Evolutionary conservation across 2,113 vertebrate genomes (phyloP), one percentile per base, ranked within the genome.

Genomic region (Syngnathoides biaculeatus): DNA sequence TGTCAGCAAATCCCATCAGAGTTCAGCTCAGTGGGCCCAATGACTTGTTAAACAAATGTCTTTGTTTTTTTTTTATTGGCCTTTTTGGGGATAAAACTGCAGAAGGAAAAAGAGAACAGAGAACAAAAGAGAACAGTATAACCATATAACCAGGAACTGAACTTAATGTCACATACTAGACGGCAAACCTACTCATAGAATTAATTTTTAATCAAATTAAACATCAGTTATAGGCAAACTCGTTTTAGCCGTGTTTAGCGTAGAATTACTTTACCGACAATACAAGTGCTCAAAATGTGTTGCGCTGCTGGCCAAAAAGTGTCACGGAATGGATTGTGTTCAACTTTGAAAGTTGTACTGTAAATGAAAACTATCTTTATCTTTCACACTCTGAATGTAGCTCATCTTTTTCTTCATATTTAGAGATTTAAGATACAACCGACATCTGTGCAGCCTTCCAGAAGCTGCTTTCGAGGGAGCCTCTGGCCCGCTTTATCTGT

Each of bases 381-480:
- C 22, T 59, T 17, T 15, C 14, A 19, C 26, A 14, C 52, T 53
- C 26, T 1, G 24, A 55, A 30, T 30, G 55, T 57, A 19, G 26
- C 26, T 71, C n/a, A n/a, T n/a, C 47, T 63, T 42, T 61, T 22
- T 20, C 75, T 69, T 74, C 48, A 47, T 70, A 76, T 84, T 74
- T 79, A 97, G 96, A 76, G 92, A 93, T 78, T 87, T 98, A 45
- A 95, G 92, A 79, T 92, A 92, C 83, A 98, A 98, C 60, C 85
- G 66, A 62, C 84, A 89, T 69, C 94, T 98, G 35, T 80, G 83
- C 64, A 53, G 85, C 80, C 95, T 98, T 48, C 91, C 95, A 65
- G 86, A 92, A 0, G 89, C 92, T 8, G 95, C 95, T 64, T 93
- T 98, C 78, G 88, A 79, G 80, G 95, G 95, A 50, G 92, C 94